phyloP scores from a whole-genome alignment of 2,888 invertebrate species.

The Diploptera punctata region DNA sequence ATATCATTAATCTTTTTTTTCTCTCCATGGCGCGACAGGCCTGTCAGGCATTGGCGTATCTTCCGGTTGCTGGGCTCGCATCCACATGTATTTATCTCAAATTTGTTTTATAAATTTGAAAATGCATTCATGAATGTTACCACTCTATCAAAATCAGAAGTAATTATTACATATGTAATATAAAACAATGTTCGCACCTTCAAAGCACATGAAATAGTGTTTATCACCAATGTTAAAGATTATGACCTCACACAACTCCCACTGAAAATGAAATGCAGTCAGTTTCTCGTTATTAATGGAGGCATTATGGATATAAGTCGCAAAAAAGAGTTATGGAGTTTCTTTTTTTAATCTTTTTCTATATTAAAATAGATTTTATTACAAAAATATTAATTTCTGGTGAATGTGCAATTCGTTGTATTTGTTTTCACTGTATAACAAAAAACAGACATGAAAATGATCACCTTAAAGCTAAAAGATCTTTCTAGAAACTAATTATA shows the following conservation, averaged over 20 bases:
- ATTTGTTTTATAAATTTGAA: no score
- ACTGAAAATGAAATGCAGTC: background rate
- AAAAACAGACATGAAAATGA: background rate
- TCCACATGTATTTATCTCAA: no score
- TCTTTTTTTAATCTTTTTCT: background rate
- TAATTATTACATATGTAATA: background rate
- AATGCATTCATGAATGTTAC: no score
- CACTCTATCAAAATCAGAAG: no score
- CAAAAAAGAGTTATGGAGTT: background rate
- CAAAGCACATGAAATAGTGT: background rate
- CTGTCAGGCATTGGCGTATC: no score
- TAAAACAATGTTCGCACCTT: background rate
- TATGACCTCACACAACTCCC: background rate
- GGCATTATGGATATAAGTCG: background rate
- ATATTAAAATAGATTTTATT: background rate
- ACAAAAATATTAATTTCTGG: background rate
- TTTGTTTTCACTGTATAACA: slow-evolving; percentile 2
- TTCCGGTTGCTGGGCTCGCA: no score
- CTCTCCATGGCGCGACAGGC: no score
- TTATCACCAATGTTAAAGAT: background rate
- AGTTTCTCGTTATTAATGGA: background rate
- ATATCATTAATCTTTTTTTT: no score
- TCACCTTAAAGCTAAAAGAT: background rate
- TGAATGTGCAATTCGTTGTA: background rate
- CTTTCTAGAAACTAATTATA: background rate